Conservation (phyloP, 2,797 vertebrate species). For the Sciaenops ocellatus region DNA sequence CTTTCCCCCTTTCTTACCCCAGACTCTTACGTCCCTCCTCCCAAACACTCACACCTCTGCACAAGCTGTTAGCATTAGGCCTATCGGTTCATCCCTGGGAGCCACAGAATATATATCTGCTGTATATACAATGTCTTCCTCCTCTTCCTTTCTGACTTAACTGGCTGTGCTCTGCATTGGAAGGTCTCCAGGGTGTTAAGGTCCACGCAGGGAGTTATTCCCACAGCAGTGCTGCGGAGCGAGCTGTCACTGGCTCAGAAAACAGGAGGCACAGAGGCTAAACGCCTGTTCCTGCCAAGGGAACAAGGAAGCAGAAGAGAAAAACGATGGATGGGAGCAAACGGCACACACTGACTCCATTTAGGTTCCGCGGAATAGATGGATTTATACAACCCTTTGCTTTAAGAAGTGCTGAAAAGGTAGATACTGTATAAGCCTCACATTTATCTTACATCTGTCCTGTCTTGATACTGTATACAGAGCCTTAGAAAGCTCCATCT, state of each 20-base stretch:
- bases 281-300: slow-evolving; percentile 67
- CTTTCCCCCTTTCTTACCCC: slow-evolving; percentile 30
- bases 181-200: slow-evolving; percentile 56
- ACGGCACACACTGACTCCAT: slow-evolving; percentile 31
- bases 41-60: neutral
- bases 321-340: slow-evolving; percentile 42
- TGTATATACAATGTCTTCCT: slow-evolving; percentile 37
- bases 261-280: slow-evolving; percentile 71
- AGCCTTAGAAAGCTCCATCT: neutral
- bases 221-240: slow-evolving; percentile 55
- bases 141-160: slow-evolving; percentile 37
- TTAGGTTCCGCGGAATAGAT: slow-evolving; percentile 3
- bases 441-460: neutral
- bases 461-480: neutral
- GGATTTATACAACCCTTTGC: slow-evolving; percentile 12
- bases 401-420: slow-evolving; percentile 16
- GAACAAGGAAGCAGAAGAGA: slow-evolving; percentile 52
- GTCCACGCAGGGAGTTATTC: slow-evolving; percentile 67
- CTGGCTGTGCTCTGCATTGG: slow-evolving; percentile 56
- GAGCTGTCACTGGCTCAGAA: slow-evolving; percentile 66
- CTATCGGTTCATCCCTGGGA: neutral
- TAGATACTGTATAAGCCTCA: neutral
- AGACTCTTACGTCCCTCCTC: slow-evolving; percentile 32
- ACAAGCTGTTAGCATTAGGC: no score
- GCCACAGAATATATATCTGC: slow-evolving; percentile 12